Percentiles rank a stretch among this genome's conserved stretches.
Conservation (phyloP, 2,113 vertebrate species). For the Calyptomena viridis region DNA sequence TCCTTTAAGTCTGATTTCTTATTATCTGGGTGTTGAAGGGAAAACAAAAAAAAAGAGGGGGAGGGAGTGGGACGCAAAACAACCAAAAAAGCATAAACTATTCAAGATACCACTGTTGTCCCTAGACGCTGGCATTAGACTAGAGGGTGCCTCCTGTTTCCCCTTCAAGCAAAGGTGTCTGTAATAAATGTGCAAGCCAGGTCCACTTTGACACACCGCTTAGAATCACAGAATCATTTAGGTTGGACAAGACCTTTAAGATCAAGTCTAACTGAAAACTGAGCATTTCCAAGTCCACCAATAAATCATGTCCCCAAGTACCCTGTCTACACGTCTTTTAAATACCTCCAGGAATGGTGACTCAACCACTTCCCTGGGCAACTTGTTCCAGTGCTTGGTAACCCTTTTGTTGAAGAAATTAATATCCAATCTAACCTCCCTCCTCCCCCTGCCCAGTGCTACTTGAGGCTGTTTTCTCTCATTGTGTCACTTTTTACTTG, state of each 20-base stretch:
- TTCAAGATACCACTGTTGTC: not conserved
- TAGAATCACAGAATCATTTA: not conserved
- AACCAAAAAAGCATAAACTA: not conserved
- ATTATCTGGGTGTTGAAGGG: not conserved
- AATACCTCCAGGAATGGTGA: not conserved
- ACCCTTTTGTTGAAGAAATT: not conserved
- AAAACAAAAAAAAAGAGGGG: not conserved
- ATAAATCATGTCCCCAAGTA: not conserved
- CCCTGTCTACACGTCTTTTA: not conserved
- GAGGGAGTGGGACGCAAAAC: rapidly evolving
- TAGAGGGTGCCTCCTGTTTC: not conserved
- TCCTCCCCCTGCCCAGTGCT: not conserved
- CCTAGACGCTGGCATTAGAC: not conserved
- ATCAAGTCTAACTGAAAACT: not conserved
- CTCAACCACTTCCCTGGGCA: not conserved
- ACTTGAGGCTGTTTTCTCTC: not conserved
- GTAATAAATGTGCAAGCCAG: not conserved
- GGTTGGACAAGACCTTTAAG: not conserved
- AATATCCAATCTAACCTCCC: not conserved
- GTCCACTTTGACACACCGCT: not conserved
- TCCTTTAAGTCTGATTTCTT: not conserved
- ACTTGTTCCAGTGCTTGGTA: not conserved
- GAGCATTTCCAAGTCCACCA: not conserved
- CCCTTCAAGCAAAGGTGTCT: not conserved
- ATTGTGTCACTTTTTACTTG: not conserved